These are phyloP conservation scores for Aphodius sticticus DNA, from an alignment of 2,888 invertebrate species.

Conservation along the genomic window DNA sequence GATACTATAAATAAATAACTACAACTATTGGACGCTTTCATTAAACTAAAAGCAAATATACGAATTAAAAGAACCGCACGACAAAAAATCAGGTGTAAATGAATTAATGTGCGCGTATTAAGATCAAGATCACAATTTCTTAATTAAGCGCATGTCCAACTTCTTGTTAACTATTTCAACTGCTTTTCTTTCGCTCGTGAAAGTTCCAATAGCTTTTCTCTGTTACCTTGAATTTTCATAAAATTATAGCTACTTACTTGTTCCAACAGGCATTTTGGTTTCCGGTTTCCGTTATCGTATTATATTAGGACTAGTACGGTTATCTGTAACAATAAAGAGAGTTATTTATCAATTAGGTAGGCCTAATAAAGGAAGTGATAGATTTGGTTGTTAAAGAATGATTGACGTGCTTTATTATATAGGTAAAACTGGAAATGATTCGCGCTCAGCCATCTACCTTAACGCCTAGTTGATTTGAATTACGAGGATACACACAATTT, in stretches of 20 bases:
- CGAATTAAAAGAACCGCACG: too few species aligned
- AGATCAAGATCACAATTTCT: too few species aligned
- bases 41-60: too few species aligned
- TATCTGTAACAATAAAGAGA: not conserved
- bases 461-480: not conserved
- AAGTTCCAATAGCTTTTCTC: not conserved
- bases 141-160: too few species aligned
- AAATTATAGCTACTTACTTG: slow-evolving; percentile 39
- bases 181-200: not conserved
- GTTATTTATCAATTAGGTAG: not conserved
- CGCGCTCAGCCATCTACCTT: not conserved
- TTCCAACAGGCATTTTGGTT: slow-evolving; percentile 44
- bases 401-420: not conserved
- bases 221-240: not conserved
- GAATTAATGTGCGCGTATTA: too few species aligned
- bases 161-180: not conserved
- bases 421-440: not conserved
- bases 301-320: not conserved
- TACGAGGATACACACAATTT: not conserved
- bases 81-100: too few species aligned
- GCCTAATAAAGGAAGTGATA: not conserved
- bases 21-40: too few species aligned
- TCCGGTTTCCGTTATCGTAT: slow-evolving; percentile 4
- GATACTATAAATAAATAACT: too few species aligned
- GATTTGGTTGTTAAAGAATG: not conserved